Evolutionary conservation across 2,113 vertebrate species (phyloP).

Genomic region (Anhinga anhinga): DNA sequence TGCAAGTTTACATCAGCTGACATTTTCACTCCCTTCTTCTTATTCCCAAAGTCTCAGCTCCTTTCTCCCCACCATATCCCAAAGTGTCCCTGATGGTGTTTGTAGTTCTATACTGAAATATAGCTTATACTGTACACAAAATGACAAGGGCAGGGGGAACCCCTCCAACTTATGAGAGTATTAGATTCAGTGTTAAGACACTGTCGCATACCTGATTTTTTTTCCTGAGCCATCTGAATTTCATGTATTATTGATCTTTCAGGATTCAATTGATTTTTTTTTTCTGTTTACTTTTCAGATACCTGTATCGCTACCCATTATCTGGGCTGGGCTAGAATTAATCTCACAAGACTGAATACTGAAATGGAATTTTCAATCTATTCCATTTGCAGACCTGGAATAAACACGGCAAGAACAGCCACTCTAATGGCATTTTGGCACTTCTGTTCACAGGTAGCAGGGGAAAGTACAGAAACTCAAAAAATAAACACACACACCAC

Average conservation of each 20-base stretch:
- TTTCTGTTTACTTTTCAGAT: not conserved
- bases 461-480: not conserved
- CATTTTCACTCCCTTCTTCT: not conserved
- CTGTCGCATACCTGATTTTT: not conserved
- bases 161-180: not conserved
- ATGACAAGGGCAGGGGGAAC: accelerated
- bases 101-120: not conserved
- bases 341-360: not conserved
- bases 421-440: not conserved
- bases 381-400: not conserved
- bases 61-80: not conserved
- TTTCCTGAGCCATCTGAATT: not conserved
- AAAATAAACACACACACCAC: not conserved
- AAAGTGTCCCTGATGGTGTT: not conserved
- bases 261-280: not conserved
- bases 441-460: not conserved
- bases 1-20: not conserved
- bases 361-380: not conserved
- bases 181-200: not conserved
- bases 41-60: not conserved
- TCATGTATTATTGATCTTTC: not conserved
- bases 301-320: not conserved
- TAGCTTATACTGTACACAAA: not conserved
- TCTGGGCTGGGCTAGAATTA: not conserved
- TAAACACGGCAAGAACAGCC: not conserved